Evolutionary conservation across 2,888 invertebrate genomes (phyloP), one percentile per base, ranked within the genome.

Genomic region (Scrobipalpa atriplicella): DNA sequence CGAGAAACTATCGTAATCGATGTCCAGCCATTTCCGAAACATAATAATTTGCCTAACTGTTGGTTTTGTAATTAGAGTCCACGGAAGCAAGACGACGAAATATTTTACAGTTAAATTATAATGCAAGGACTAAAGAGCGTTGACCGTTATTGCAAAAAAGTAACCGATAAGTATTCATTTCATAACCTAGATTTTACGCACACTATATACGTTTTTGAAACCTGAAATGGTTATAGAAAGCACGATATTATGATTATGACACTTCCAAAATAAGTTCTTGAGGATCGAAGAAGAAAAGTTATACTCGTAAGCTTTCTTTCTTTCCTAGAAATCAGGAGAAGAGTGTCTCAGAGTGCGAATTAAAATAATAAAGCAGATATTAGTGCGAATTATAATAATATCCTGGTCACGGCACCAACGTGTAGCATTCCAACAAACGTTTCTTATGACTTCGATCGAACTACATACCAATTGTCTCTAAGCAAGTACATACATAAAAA

Each of bases 11-110:
- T n/a, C 29, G 63, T 63, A 63, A 63, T 52, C 51, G 47, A 62
- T 62, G 62, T 62, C 29, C 62, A 43, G 61, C 10, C 43, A 47
- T 29, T 63, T 63, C 63, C 63, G 63, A 63, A 63, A 63, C 38
- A 63, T 58, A 38, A 58, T 58, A 36, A 58, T 38, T 58, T 56
- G 54, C 21, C 9, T 13, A 11, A 56, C 54, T 19, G 21, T 56
- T 56, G 54, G 21, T 56, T 21, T 29, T 21, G 11, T 56, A 21
- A 21, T 56, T 13, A 52, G 52, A 52, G 54, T 54, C 21, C 13
- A 56, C 19, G 18, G 18, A 18, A 18, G 19, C 52, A 10, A 52
- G 19, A 19, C 52, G 7, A 21, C 21, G 21, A 56, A 21, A 13
- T 21, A 13, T 21, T 21, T 13, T 11, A 56, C 21, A 56, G 13